Conservation (phyloP, 2,797 vertebrate species). For the Columba guinea region DNA sequence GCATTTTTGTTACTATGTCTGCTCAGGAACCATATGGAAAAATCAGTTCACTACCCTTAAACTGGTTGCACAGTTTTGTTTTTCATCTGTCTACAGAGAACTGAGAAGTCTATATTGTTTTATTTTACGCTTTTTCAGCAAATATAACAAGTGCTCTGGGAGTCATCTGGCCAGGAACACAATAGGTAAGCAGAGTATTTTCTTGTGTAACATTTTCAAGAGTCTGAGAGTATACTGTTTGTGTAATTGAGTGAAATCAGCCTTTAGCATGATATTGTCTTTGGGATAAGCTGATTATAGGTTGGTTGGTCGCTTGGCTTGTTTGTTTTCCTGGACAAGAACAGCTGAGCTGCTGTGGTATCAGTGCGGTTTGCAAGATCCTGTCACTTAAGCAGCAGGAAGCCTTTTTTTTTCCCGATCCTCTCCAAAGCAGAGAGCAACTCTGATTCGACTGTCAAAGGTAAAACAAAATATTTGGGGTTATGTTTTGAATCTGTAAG, state of each 20-base stretch:
- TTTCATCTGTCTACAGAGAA: constrained; percentile 56
- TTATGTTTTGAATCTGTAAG: neutral
- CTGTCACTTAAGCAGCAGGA: neutral
- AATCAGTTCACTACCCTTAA: constrained; percentile 24
- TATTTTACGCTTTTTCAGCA: neutral
- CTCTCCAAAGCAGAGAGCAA: neutral
- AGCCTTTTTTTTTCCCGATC: neutral
- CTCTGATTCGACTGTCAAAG: neutral
- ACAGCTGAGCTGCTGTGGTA: neutral
- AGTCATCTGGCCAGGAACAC: constrained; percentile 11
- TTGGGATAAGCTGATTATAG: constrained; percentile 40
- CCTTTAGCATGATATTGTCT: neutral
- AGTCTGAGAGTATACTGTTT: neutral
- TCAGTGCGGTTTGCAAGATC: constrained; percentile 10
- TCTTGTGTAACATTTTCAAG: neutral
- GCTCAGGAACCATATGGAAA: constrained; percentile 53
- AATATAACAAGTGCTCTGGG: neutral
- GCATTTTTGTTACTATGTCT: neutral
- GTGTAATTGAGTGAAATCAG: constrained; percentile 4
- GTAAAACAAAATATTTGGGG: constrained; percentile 16
- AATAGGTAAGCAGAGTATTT: constrained; percentile 48
- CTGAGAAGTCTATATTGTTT: neutral
- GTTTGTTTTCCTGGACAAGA: constrained; percentile 30
- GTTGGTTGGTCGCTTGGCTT: neutral
- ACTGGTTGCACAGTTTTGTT: constrained; percentile 27